phyloP scores from a whole-genome alignment of 2,113 vertebrate species.

The Felis chaus region DNA sequence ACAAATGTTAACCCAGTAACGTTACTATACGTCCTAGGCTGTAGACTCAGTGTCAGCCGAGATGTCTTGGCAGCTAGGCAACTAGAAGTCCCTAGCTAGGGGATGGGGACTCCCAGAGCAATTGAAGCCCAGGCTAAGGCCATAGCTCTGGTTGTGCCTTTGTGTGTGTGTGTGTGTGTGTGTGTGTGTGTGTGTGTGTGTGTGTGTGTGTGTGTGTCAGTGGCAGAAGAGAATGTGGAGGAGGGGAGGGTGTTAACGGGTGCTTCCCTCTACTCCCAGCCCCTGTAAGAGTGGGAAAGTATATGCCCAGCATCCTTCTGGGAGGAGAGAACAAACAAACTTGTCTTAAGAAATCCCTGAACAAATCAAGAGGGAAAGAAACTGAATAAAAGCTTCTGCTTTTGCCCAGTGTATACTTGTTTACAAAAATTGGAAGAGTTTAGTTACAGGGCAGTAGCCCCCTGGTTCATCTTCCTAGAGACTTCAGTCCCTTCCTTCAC shows the following conservation, averaged over 20 bases:
- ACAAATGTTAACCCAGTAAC: background rate
- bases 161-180: too few species aligned
- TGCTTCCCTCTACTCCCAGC: background rate
- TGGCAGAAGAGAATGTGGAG: background rate
- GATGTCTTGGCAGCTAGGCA: background rate
- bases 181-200: too few species aligned
- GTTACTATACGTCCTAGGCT: background rate
- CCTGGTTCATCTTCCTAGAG: background rate
- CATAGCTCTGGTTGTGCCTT: fast-evolving
- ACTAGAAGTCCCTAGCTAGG: background rate
- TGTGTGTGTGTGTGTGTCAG: too few species aligned
- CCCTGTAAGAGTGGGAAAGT: background rate
- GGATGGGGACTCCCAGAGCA: background rate
- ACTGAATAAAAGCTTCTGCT: background rate
- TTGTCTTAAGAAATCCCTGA: background rate
- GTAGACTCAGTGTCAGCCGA: background rate
- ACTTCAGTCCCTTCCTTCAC: background rate
- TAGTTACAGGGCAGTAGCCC: background rate
- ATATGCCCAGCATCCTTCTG: background rate
- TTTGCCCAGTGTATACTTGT: background rate
- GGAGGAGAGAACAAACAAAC: background rate
- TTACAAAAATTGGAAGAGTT: background rate
- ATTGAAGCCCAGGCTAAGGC: background rate
- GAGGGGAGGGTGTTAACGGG: background rate
- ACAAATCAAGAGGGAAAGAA: background rate